phyloP scores from a whole-genome alignment of 2,797 vertebrate species.

The Natrix natrix region DNA sequence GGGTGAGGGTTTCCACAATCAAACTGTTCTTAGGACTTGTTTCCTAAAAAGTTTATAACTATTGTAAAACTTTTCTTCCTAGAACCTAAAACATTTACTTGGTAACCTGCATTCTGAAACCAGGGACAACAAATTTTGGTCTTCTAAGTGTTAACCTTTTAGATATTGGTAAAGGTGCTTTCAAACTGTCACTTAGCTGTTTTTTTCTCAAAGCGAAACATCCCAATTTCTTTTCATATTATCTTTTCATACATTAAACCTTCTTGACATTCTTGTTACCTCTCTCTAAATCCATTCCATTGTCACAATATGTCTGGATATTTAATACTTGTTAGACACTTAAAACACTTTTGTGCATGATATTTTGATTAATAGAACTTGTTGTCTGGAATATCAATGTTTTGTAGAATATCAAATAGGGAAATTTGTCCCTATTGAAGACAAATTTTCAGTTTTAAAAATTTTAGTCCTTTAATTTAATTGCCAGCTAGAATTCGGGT shows the following conservation, averaged over 20 bases:
- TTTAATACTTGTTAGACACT: background rate
- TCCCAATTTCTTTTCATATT: background rate
- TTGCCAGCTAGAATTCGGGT: background rate
- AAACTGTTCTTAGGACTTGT: background rate
- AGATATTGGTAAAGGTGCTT: background rate
- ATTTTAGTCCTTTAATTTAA: background rate
- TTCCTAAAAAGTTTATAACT: background rate
- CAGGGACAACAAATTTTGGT: background rate
- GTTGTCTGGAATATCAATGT: background rate
- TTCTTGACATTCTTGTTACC: background rate
- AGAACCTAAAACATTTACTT: background rate
- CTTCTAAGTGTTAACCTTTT: background rate
- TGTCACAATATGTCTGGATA: background rate
- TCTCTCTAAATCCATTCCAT: background rate
- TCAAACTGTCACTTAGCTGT: background rate
- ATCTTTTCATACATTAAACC: background rate
- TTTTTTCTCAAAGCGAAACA: background rate
- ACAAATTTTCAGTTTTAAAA: background rate
- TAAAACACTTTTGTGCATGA: background rate
- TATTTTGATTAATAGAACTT: background rate
- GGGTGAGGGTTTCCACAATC: background rate
- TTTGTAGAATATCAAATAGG: background rate
- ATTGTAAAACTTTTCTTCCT: background rate
- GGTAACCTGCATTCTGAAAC: background rate
- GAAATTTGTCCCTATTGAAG: background rate